These are phyloP conservation scores for Andinoacara biseriatus DNA, from an alignment of 2,113 vertebrate species.

Conservation along the genomic window DNA sequence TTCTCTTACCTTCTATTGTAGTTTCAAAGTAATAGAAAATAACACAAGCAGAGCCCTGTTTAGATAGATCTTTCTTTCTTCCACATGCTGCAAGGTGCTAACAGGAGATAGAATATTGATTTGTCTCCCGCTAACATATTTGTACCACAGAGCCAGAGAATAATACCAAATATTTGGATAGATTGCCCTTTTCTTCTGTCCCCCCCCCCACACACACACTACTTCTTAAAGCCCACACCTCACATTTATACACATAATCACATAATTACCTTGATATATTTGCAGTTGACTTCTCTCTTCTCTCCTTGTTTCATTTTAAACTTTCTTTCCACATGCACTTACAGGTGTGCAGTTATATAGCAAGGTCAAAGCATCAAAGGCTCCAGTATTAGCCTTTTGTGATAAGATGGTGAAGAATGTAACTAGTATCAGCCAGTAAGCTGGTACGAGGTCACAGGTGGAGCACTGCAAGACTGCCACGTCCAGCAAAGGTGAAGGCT, in stretches of 20 bases:
- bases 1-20: conserved; percentile 23
- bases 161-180: conserved; percentile 10
- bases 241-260: background rate
- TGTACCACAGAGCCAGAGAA: conserved; percentile 27
- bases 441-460: background rate
- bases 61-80: conserved; percentile 15
- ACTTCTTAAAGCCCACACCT: background rate
- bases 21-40: conserved; percentile 25
- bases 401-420: conserved; percentile 12
- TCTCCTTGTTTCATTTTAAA: background rate
- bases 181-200: background rate
- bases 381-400: background rate
- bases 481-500: background rate
- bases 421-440: conserved; percentile 3
- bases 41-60: conserved; percentile 9
- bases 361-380: conserved; percentile 4
- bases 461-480: background rate
- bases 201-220: background rate
- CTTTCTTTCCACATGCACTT: background rate
- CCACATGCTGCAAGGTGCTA: background rate
- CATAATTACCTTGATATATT: background rate
- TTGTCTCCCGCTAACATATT: conserved; percentile 36
- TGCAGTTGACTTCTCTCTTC: background rate
- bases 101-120: conserved; percentile 59
- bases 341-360: conserved; percentile 7